These are phyloP conservation scores for Troilus luridus DNA, from an alignment of 2,888 invertebrate genomes.

Conservation along the genomic window DNA sequence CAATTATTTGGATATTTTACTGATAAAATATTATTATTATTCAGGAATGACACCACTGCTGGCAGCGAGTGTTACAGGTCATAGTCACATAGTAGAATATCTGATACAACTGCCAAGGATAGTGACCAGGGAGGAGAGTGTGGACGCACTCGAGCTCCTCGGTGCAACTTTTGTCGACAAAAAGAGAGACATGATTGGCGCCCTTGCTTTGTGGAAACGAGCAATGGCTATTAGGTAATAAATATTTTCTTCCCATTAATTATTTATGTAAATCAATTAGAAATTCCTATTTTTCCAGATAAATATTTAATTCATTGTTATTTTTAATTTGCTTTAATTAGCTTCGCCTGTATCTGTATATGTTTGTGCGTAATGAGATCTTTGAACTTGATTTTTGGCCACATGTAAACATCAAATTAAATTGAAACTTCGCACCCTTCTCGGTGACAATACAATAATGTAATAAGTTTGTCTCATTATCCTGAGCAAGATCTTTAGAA, in stretches of 20 bases:
- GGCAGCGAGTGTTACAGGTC: conserved; percentile 93
- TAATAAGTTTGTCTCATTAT: too few relatives aligned
- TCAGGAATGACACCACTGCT: conserved; percentile 93
- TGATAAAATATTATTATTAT: conserved; percentile 26
- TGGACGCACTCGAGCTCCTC: conserved; percentile 91
- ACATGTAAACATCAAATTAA: too few relatives aligned
- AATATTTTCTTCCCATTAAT: not conserved
- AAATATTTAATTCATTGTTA: too few relatives aligned
- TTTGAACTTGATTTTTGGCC: too few relatives aligned
- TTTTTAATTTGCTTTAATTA: too few relatives aligned
- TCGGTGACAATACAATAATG: too few relatives aligned
- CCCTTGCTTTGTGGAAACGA: conserved; percentile 89
- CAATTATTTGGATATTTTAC: not conserved
- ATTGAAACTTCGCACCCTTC: too few relatives aligned
- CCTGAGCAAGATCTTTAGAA: too few relatives aligned
- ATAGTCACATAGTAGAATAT: conserved; percentile 93
- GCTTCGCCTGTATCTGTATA: too few relatives aligned
- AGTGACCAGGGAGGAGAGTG: conserved; percentile 83
- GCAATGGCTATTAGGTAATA: conserved; percentile 88
- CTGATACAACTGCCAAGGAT: conserved; percentile 81
- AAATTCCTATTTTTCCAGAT: too few relatives aligned
- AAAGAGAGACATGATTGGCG: conserved; percentile 92
- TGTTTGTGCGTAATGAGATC: too few relatives aligned
- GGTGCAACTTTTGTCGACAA: conserved; percentile 98
- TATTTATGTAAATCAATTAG: not conserved